A percentile compares a stretch with the other conserved stretches of the same genome.
These are phyloP conservation scores for Pedicia rivosa DNA, from an alignment of 2,888 invertebrate species.

Conservation along the genomic window DNA sequence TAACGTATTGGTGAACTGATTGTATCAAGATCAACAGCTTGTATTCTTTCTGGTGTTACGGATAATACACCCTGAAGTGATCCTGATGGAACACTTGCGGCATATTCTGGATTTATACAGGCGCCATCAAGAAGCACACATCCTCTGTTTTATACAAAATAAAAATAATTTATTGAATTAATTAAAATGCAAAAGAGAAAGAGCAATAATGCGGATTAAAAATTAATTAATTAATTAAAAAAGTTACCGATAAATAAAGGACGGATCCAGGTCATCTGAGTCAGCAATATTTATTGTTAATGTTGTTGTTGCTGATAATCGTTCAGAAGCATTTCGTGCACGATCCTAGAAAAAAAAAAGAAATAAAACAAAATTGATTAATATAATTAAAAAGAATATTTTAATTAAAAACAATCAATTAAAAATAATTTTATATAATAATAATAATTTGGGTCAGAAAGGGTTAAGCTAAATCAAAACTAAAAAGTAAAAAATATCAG, in stretches of 20 bases:
- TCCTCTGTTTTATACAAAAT: slow-evolving; percentile 28
- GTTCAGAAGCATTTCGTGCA: slow-evolving; percentile 57
- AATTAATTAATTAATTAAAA: slow-evolving; percentile 2
- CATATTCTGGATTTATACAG: slow-evolving; percentile 78
- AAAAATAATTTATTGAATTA: background rate
- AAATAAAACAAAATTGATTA: background rate
- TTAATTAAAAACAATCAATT: background rate
- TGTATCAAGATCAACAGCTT: slow-evolving; percentile 82
- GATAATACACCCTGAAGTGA: slow-evolving; percentile 68
- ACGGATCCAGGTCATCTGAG: slow-evolving; percentile 82
- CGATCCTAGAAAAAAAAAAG: slow-evolving; percentile 48
- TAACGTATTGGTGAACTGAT: slow-evolving; percentile 70
- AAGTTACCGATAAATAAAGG: slow-evolving; percentile 58
- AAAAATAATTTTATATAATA: slow-evolving; percentile 1
- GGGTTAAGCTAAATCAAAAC: no score
- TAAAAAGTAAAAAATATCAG: no score
- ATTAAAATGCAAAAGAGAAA: no score
- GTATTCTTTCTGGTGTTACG: slow-evolving; percentile 73
- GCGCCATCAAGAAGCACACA: slow-evolving; percentile 67
- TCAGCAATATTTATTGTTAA: slow-evolving; percentile 72
- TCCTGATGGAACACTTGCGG: slow-evolving; percentile 59
- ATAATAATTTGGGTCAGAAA: no score
- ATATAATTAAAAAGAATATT: slow-evolving; percentile 2
- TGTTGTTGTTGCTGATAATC: slow-evolving; percentile 70
- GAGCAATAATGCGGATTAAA: background rate